Evolutionary conservation across 2,113 vertebrate genomes (phyloP).

Genomic region (Panthera tigris): DNA sequence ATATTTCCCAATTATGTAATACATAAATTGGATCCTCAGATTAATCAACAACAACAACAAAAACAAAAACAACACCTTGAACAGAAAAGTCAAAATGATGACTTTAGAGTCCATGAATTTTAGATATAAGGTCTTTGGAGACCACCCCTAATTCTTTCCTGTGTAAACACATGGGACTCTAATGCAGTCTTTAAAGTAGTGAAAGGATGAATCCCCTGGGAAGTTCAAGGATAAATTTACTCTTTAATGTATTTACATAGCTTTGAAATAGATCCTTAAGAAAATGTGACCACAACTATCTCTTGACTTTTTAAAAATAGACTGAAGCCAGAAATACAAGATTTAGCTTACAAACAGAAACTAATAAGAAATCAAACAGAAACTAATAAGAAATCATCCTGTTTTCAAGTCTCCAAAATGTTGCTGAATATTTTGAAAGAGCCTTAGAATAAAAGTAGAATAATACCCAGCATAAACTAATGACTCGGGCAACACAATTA

Average conservation of each 20-base stretch:
- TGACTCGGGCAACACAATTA: neutral
- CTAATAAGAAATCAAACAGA: neutral
- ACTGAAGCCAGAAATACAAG: neutral
- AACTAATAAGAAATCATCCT: neutral
- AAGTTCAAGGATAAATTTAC: neutral
- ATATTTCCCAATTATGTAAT: neutral
- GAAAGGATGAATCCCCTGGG: neutral
- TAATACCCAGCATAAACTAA: neutral
- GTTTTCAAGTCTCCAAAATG: neutral
- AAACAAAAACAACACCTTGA: neutral
- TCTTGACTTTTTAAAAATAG: neutral
- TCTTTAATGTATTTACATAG: neutral
- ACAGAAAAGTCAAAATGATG: neutral
- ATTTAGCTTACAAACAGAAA: neutral
- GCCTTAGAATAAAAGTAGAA: neutral
- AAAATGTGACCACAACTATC: neutral
- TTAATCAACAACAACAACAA: neutral
- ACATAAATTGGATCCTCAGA: neutral
- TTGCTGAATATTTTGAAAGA: neutral
- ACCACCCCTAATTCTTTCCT: neutral
- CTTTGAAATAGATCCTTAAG: neutral
- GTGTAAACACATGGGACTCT: neutral
- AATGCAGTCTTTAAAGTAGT: neutral
- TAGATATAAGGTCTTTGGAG: neutral
- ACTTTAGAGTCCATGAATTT: neutral